Base-by-base conservation (phyloP, 2,113 vertebrate genomes). In the Cebus imitator region DNA sequence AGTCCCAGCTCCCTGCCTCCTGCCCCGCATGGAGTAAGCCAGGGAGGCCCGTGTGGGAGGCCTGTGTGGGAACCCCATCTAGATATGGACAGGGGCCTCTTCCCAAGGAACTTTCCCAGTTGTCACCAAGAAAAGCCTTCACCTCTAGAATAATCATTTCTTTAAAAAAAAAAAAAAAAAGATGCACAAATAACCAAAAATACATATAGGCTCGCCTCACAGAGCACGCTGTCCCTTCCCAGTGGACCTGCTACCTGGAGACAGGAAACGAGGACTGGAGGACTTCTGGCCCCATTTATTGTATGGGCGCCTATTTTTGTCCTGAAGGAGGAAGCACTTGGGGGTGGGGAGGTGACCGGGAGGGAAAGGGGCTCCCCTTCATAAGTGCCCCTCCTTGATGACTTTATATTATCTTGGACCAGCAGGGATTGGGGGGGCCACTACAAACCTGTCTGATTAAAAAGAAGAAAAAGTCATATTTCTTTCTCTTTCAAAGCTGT, bases 261-360 rank as follows among this genome's bases (percentile, higher is more conserved):
- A 98, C 98, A 98, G 98, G 98, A 99, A 99, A 94, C 87, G 87
- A 5, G 83, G 94, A 96, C 85, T 97, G 96, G 98, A 98, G 98
- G 97, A 97, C 96, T 98, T 98, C 98, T 97, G 98, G 97, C 96
- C 98, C 97, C 95, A 72, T 97, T 98, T 96, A 98, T 98, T 98
- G 98, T 98, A 98, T 58, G 1, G 12, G 93, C 35, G 90, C 90
- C 98, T 99, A 98, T 98, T 99, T 98, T 98, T 97, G 98, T 95
- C 97, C 97, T 96, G 96, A 85, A 90, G 96, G 98, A 98, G 98
- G 98, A 98, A 98, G 98, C 76, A 72, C 61, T 90, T 57, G 23
- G 92, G 86, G 94, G 94, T 76, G 32, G 57, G 76, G 48, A 58
- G 81, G 75, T 2, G 45, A 40, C 16, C 12, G 17, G 11, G 5